Base-by-base conservation (phyloP, 2,113 vertebrate genomes). In the Equus przewalskii region DNA sequence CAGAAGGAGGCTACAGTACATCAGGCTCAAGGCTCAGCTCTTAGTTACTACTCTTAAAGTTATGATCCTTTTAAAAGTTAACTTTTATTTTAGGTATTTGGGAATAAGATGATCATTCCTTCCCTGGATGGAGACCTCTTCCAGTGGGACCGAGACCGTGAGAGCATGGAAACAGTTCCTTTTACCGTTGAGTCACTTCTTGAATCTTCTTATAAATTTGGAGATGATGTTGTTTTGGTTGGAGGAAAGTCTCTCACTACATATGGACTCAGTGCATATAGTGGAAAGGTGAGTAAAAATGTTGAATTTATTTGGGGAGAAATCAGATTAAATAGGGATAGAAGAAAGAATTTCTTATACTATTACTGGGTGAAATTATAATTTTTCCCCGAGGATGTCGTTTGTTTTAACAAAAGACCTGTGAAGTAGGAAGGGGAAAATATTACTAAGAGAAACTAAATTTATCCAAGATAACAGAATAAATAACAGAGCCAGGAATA, bases 151-250 rank as follows among this genome's bases (percentile, higher is more conserved):
- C 99, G 99, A 91, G 99, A 99, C 96, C 98, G 99, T 7, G 99
- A 99, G 98, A 99, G 99, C 97, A 99, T 99, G 99, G 99, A 99
- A 98, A 99, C 99, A 0, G 99, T 99, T 95, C 99, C 99, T 78
- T 99, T 99, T 98, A 99, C 99, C 0, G 99, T 99, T 69, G 99
- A 99, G 96, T 99, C 99, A 73, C 99, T 99, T 89, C 99, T 99
- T 0, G 99, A 99, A 84, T 99, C 99, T 0, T 99, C 99, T 65
- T 99, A 99, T 97, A 99, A 99, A 79, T 99, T 99, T 62, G 99
- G 99, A 33, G 99, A 99, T 91, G 99, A 99, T 21, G 99, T 99
- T 0, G 99, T 99, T 78, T 98, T 99, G 97, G 99, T 99, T 28
- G 99, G 99, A 92, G 99, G 99, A 44, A 99, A 99, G 94, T 99